Evolutionary conservation across 2,113 vertebrate genomes (phyloP).

Genomic region (Tachycineta bicolor): DNA sequence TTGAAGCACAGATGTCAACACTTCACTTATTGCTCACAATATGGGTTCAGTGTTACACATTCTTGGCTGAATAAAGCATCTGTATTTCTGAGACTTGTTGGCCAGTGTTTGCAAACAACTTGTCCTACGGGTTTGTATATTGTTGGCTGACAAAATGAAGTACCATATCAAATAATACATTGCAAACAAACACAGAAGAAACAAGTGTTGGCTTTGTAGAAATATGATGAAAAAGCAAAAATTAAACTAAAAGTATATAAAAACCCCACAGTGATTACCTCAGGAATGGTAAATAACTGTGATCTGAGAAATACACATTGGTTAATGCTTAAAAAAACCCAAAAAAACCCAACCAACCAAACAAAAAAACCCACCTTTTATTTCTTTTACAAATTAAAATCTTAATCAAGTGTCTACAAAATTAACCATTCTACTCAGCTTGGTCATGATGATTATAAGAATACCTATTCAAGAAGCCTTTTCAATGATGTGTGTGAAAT

Average conservation of each 20-base stretch:
- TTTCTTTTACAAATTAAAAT: neutral
- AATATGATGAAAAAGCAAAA: neutral
- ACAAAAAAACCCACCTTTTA: neutral
- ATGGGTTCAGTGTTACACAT: neutral
- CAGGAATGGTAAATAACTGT: neutral
- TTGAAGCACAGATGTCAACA: conserved; percentile 26
- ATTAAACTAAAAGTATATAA: neutral
- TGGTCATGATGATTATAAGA: neutral
- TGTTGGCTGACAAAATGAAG: neutral
- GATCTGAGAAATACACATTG: fast-evolving
- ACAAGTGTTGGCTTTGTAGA: neutral
- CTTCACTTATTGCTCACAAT: neutral
- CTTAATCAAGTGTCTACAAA: neutral
- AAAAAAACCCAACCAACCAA: no score
- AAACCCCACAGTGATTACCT: fast-evolving
- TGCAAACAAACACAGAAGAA: neutral
- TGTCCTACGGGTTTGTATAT: neutral
- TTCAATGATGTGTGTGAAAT: neutral
- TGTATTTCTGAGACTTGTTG: neutral
- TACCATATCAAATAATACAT: neutral
- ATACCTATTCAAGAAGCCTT: neutral
- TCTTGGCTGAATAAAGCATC: neutral
- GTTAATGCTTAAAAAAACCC: neutral
- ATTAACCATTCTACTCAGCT: neutral
- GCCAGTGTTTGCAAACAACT: neutral